Base-by-base conservation (phyloP, 2,797 vertebrate genomes). In the Alfaro cultratus region DNA sequence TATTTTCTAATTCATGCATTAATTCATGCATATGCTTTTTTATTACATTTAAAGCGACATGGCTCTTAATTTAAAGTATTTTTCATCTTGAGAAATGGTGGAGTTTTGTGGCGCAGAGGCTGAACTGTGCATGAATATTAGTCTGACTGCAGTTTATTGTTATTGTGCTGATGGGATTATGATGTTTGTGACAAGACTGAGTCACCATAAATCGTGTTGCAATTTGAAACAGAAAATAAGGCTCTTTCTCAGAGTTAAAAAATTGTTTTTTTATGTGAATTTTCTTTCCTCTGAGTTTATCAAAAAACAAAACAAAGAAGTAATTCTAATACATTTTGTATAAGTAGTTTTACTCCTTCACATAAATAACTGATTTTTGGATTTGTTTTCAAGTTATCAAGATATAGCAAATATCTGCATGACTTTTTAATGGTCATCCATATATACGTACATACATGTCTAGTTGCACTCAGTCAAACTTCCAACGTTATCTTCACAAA, bases 101-200 rank as follows among this genome's bases (percentile, higher is more conserved):
- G 73, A 39, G 49, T 55, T 55, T 41, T 39, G 13, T 53, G 41
- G 73, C 49, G 53, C 73, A 16, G 23, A 26, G 49, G 5, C 34
- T 55, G 49, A 55, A 55, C 34, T 53, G 11, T 53, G 31, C 55
- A 2, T 53, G 34, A 74, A 74, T 74, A 53, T 74, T 45, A 45
- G 51, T 29, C 23, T 43, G 53, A 45, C 53, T 75, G 23, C 36
- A 74, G 21, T 45, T 29, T 41, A 41, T 43, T 43, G 73, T 75
- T 18, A 55, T 75, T 55, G 49, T n/a, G 39, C 36, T 75, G 74
- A 75, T 75, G 26, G 74, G 51, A 75, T 75, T 75, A 57, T 57
- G 51, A 55, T 36, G 75, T 77, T 67, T 76, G 75, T 77, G 46
- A 53, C 21, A 51, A 12, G 34, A 51, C 64, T 70, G 64, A 70